These are phyloP conservation scores for Phyllotis vaccarum DNA, from an alignment of 2,797 vertebrate genomes.

Conservation along the genomic window DNA sequence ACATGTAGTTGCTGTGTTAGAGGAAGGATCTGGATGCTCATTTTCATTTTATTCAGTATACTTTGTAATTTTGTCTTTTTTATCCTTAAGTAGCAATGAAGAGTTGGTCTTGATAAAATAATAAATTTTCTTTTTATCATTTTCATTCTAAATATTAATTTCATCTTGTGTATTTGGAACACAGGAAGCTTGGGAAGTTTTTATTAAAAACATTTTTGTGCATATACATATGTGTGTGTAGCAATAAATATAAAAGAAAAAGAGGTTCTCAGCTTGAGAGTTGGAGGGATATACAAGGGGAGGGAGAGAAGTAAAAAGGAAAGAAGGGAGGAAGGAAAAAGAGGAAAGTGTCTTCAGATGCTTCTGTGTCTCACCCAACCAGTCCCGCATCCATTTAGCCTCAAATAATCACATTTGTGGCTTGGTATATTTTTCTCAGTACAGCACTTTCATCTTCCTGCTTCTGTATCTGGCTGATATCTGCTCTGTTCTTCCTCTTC, in stretches of 20 bases:
- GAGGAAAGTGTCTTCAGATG: background rate
- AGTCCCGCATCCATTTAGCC: too few species aligned
- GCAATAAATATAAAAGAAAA: background rate
- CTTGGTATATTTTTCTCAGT: too few species aligned
- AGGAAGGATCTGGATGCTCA: background rate
- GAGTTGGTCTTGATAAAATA: background rate
- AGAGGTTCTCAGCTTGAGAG: background rate
- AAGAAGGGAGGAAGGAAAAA: background rate
- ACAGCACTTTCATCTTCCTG: too few species aligned
- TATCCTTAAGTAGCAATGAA: background rate
- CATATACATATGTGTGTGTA: background rate
- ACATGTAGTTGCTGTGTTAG: background rate
- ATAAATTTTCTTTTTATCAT: background rate
- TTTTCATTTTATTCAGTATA: background rate
- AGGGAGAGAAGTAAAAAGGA: background rate
- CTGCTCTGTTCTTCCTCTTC: too few species aligned
- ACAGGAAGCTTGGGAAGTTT: background rate
- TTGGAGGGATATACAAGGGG: background rate
- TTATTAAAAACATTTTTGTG: background rate
- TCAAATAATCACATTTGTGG: too few species aligned
- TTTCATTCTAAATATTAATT: constrained; percentile 25
- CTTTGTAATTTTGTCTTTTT: constrained; percentile 15
- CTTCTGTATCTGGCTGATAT: too few species aligned
- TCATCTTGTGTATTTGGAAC: background rate
- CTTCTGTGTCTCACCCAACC: too few species aligned